Evolutionary conservation across 2,797 vertebrate genomes (phyloP).

Genomic region (Hydrophis major): DNA sequence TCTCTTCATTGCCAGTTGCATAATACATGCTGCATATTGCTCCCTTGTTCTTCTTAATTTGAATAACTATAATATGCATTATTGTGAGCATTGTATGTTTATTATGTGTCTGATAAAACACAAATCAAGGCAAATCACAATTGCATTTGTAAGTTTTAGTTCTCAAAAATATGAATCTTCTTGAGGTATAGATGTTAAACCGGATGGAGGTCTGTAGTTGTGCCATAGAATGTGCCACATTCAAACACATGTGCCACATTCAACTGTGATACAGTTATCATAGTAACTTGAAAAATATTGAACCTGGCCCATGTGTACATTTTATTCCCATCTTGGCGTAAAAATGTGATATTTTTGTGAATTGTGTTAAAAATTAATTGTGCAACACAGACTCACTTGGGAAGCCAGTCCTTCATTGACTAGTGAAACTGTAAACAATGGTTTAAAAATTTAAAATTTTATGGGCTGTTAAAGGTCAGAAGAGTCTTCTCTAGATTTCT

Average conservation of each 20-base stretch:
- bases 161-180: neutral
- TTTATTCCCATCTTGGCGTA: neutral
- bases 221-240: neutral
- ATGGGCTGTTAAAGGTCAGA: neutral
- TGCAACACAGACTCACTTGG: neutral
- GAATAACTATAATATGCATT: neutral
- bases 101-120: neutral
- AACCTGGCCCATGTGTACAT: neutral
- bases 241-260: neutral
- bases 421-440: neutral
- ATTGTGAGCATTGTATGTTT: neutral
- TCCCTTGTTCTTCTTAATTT: neutral
- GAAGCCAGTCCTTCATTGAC: neutral
- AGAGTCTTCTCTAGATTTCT: neutral
- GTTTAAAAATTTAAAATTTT: neutral
- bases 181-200: neutral
- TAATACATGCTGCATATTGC: neutral
- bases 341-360: neutral
- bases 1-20: neutral
- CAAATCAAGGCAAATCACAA: neutral
- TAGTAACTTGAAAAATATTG: neutral
- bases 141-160: neutral
- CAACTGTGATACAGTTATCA: neutral
- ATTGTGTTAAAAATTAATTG: neutral
- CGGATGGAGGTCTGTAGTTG: neutral